Conservation (phyloP, 2,888 invertebrate genomes). For the Drosophila siamana region DNA sequence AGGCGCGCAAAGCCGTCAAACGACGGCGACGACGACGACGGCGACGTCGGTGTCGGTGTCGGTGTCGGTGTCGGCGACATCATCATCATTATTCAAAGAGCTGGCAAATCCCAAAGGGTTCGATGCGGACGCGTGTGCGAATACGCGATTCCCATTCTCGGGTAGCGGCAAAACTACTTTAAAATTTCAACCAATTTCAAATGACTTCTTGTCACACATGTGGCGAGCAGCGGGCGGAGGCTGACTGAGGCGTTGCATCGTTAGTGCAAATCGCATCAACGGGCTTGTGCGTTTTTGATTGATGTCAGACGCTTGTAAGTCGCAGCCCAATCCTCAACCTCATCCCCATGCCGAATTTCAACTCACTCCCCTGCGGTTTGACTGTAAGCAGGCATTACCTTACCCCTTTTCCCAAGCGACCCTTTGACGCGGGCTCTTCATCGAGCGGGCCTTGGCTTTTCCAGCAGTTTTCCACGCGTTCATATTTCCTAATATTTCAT, state of each 20-base stretch:
- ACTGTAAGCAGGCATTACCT: constrained; percentile 60
- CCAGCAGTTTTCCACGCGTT: constrained; percentile 62
- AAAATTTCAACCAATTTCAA: constrained; percentile 79
- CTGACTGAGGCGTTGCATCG: constrained; percentile 63
- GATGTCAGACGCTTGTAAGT: constrained; percentile 82
- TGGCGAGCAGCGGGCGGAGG: constrained; percentile 21
- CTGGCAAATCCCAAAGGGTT: constrained; percentile 74
- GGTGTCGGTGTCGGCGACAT: constrained; percentile 46
- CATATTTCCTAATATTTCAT: constrained; percentile 73
- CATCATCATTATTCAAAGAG: constrained; percentile 79
- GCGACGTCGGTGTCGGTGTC: too few relatives aligned
- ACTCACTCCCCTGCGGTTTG: constrained; percentile 77
- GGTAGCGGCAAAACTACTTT: constrained; percentile 69
- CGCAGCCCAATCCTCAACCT: constrained; percentile 52
- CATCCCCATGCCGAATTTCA: constrained; percentile 42
- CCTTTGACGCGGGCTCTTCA: constrained; percentile 32
- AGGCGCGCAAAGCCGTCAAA: constrained; percentile 34
- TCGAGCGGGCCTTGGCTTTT: constrained; percentile 15
- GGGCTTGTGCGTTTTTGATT: constrained; percentile 71
- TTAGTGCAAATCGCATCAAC: constrained; percentile 80
- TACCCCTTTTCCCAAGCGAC: constrained; percentile 25
- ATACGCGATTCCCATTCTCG: constrained; percentile 11
- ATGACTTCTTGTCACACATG: constrained; percentile 77
- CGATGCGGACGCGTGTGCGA: constrained; percentile 48
- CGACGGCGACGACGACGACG: too few relatives aligned